These are phyloP conservation scores for Agrochola litura DNA, from an alignment of 2,888 invertebrate genomes.

Conservation along the genomic window DNA sequence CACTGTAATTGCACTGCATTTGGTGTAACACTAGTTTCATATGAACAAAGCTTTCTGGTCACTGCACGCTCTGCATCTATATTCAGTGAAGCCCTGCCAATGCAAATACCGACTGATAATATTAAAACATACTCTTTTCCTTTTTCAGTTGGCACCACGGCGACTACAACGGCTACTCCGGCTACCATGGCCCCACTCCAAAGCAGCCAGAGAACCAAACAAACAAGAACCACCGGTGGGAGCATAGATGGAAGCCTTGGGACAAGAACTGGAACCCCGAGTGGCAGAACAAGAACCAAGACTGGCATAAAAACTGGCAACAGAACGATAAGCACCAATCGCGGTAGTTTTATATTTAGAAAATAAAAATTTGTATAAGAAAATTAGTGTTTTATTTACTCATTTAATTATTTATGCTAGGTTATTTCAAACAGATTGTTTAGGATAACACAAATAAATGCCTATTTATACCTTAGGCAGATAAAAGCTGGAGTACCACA, in stretches of 20 bases:
- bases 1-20: constrained; percentile 15
- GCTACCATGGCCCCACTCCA: constrained; percentile 62
- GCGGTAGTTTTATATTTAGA: constrained; percentile 38
- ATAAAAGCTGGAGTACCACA: background rate
- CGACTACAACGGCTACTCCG: constrained; percentile 66
- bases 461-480: background rate
- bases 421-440: background rate
- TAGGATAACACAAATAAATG: background rate
- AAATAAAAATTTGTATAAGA: constrained; percentile 46
- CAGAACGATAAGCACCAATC: constrained; percentile 33
- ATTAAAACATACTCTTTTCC: background rate
- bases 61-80: background rate
- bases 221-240: constrained; percentile 72
- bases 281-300: constrained; percentile 61
- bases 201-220: constrained; percentile 70
- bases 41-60: background rate
- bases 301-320: constrained; percentile 59
- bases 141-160: constrained; percentile 66
- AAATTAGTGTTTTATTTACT: constrained; percentile 37
- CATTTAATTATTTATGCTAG: constrained; percentile 4
- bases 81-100: background rate
- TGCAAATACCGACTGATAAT: background rate
- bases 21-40: constrained; percentile 15
- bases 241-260: constrained; percentile 78
- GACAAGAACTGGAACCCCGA: constrained; percentile 72